Conservation (phyloP, 1,140 invertebrate species). For the Pseudomyrmex sp. region DNA sequence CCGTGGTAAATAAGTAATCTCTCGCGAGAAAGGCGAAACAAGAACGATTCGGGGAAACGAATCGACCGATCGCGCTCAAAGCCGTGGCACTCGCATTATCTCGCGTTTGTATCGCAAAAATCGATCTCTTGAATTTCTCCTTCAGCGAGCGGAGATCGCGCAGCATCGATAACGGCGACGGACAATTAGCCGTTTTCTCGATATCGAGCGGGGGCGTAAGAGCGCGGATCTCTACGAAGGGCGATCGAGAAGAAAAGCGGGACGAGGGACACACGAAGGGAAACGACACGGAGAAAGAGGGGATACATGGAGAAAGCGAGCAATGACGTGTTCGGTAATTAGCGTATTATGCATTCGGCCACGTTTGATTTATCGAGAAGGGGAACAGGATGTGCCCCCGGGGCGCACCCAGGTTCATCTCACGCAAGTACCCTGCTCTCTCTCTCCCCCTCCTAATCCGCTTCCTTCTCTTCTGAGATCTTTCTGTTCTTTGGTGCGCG, state of each 20-base stretch:
- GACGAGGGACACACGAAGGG: background rate
- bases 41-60: constrained; percentile 13
- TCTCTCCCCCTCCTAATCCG: constrained; percentile 20
- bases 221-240: constrained; percentile 40
- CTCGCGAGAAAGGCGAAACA: constrained; percentile 6
- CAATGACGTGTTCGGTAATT: constrained; percentile 75
- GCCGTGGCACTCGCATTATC: constrained; percentile 46
- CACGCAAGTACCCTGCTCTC: constrained; percentile 65
- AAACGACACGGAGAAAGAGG: background rate
- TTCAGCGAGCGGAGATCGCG: constrained; percentile 61
- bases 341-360: constrained; percentile 76
- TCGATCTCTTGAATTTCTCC: constrained; percentile 53
- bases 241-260: constrained; percentile 21
- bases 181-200: constrained; percentile 73
- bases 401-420: constrained; percentile 76
- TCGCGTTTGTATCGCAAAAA: constrained; percentile 48
- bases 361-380: constrained; percentile 77
- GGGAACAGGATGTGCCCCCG: constrained; percentile 74
- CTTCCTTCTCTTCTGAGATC: background rate
- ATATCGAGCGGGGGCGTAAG: constrained; percentile 71
- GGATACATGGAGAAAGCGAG: constrained; percentile 63
- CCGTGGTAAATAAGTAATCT: constrained; percentile 45
- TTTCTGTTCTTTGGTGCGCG: constrained; percentile 26
- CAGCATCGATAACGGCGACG: constrained; percentile 62
- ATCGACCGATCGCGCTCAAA: constrained; percentile 51